Evolutionary conservation across 2,113 vertebrate genomes (phyloP).

Genomic region (Isichthys henryi): DNA sequence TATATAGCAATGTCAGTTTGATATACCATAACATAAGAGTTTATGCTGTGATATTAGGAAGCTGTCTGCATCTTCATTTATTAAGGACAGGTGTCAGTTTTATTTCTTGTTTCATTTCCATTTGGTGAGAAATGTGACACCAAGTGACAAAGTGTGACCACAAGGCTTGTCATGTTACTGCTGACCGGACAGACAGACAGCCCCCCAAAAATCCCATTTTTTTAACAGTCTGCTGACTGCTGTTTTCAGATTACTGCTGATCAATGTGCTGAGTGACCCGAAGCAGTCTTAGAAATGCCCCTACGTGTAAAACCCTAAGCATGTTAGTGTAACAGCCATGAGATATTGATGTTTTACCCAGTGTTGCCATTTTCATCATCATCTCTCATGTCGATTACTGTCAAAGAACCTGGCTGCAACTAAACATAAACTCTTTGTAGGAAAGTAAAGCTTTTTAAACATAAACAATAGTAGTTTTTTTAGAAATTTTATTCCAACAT

Average conservation of each 20-base stretch:
- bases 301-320: not conserved
- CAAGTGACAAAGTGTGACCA: not conserved
- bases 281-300: not conserved
- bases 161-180: not conserved
- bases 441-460: not conserved
- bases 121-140: not conserved
- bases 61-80: not conserved
- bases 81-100: not conserved
- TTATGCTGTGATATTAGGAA: not conserved
- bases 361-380: not conserved
- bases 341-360: not conserved
- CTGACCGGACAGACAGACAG: not conserved
- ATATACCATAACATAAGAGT: not conserved
- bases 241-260: slow-evolving; percentile 3
- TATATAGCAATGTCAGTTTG: not conserved
- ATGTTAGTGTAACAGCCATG: not conserved
- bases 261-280: not conserved
- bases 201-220: not conserved
- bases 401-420: not conserved
- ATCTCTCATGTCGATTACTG: not conserved
- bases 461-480: not conserved
- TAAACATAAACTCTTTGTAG: not conserved
- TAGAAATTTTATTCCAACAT: not conserved
- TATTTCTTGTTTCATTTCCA: not conserved
- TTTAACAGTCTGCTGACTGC: not conserved